phyloP scores from a whole-genome alignment of 2,797 vertebrate genomes.

The Arnoldichthys spilopterus region DNA sequence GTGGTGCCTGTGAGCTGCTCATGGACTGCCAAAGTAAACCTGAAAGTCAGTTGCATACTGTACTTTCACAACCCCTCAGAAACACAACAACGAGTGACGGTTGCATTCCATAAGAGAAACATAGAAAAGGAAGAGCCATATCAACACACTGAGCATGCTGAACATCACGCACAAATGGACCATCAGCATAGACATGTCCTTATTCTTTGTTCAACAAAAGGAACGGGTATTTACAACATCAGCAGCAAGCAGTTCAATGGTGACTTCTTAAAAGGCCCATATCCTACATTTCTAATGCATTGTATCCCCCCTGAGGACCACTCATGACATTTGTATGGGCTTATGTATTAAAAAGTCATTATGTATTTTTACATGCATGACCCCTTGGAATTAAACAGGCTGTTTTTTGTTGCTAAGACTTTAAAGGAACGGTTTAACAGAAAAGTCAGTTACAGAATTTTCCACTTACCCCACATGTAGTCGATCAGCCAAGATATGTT shows the following conservation, averaged over 20 bases:
- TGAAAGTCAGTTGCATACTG: neutral
- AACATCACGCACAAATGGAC: conserved; percentile 2
- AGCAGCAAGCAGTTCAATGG: neutral
- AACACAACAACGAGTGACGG: neutral
- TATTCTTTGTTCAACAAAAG: neutral
- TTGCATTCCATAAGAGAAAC: neutral
- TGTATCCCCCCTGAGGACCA: no score
- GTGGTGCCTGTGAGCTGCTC: neutral
- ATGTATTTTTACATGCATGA: no score
- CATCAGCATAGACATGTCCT: neutral
- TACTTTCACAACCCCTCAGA: neutral
- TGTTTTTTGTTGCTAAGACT: no score
- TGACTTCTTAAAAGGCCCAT: neutral
- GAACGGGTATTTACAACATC: conserved; percentile 1
- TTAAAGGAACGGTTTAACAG: no score
- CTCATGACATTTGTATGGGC: no score
- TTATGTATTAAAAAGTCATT: no score
- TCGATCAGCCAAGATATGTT: no score
- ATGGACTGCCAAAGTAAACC: neutral
- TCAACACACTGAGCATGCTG: conserved; percentile 1
- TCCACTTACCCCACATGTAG: no score
- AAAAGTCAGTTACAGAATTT: no score
- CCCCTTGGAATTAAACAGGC: no score
- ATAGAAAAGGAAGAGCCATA: neutral
- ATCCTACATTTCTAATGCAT: no score